phyloP scores from a whole-genome alignment of 2,888 invertebrate genomes.

The Therioaphis trifolii region DNA sequence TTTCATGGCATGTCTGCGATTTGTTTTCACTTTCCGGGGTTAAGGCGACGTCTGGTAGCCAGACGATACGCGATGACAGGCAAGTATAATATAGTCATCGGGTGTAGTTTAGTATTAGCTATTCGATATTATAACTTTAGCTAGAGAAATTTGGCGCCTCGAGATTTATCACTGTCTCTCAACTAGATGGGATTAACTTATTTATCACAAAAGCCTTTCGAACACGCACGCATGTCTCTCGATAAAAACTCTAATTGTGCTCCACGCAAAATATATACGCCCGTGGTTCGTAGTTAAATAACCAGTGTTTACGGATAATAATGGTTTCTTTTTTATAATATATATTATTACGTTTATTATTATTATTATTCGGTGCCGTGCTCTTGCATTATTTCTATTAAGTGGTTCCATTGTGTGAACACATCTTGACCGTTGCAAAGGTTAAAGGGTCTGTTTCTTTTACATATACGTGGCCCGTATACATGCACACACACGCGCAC shows the following conservation, averaged over 20 bases:
- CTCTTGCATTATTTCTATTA: conserved; percentile 61
- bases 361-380: conserved; percentile 48
- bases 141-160: background rate
- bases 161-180: conserved; percentile 6
- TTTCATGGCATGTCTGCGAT: conserved; percentile 1
- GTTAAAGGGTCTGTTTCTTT: conserved; percentile 63
- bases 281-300: conserved; percentile 46
- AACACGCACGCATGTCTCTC: background rate
- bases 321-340: conserved; percentile 18
- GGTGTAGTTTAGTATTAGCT: no score
- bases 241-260: conserved; percentile 16
- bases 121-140: background rate
- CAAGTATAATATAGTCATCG: background rate
- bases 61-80: background rate
- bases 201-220: background rate
- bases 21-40: conserved; percentile 45
- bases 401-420: conserved; percentile 62
- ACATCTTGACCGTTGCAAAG: conserved; percentile 63
- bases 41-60: background rate
- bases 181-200: background rate
- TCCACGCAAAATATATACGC: conserved; percentile 43
- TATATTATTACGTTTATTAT: conserved; percentile 45
- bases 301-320: conserved; percentile 52
- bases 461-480: background rate
- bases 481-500: background rate